Conservation (phyloP, 2,888 invertebrate genomes). For the Scelioninae gen. 1 region DNA sequence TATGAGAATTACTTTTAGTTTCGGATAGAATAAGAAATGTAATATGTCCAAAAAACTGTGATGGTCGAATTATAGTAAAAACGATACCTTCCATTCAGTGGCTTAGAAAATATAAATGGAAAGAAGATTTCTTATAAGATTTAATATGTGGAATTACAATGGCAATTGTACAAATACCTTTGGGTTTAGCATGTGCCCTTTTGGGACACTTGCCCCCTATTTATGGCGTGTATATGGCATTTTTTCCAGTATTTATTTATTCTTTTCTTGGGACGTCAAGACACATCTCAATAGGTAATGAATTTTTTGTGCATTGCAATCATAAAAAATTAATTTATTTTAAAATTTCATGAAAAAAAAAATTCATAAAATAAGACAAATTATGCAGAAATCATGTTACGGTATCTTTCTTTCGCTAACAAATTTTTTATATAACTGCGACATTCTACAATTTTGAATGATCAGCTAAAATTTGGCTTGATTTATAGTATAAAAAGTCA, state of each 20-base stretch:
- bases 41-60: conserved; percentile 34
- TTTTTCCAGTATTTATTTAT: conserved; percentile 87
- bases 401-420: no score
- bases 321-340: no score
- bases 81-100: conserved; percentile 87
- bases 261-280: conserved; percentile 88
- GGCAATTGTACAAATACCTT: conserved; percentile 93
- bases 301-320: no score
- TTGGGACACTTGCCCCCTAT: conserved; percentile 86
- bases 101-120: conserved; percentile 87
- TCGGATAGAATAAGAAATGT: conserved; percentile 43
- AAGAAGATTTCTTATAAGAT: conserved; percentile 88
- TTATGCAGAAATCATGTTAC: no score
- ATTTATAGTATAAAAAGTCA: no score
- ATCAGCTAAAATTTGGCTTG: no score
- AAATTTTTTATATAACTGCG: no score
- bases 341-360: no score
- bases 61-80: conserved; percentile 63
- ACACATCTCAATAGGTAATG: conserved; percentile 88
- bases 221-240: conserved; percentile 86
- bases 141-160: conserved; percentile 92
- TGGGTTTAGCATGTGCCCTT: conserved; percentile 88
- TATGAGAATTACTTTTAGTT: conserved; percentile 35
- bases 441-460: no score
- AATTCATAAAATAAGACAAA: no score